These are phyloP conservation scores for Calameuta idolon DNA, from an alignment of 2,888 invertebrate genomes.

Conservation along the genomic window DNA sequence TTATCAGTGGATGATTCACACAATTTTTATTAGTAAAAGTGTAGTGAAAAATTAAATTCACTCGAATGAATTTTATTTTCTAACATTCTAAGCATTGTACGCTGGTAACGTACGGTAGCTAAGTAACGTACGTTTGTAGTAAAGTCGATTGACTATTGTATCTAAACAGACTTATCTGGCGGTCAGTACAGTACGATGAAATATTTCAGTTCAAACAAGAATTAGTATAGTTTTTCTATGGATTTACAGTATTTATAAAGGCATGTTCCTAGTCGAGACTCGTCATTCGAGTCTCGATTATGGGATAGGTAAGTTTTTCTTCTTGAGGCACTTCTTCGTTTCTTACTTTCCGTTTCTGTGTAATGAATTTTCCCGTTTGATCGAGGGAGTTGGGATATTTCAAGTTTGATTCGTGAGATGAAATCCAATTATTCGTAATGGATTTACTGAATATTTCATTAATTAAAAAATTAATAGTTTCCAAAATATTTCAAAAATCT, in stretches of 20 bases:
- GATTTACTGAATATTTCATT: conserved; percentile 2
- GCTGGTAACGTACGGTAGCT: not conserved
- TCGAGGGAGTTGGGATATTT: not conserved
- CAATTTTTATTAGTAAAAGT: not conserved
- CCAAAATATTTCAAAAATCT: not conserved
- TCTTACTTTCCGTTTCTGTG: conserved; percentile 58
- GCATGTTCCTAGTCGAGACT: conserved; percentile 31
- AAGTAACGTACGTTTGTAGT: not conserved
- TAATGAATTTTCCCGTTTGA: not conserved
- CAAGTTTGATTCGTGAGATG: not conserved
- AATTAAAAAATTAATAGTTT: not conserved
- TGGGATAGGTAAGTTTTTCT: conserved; percentile 45
- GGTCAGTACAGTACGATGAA: not conserved
- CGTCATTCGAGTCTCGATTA: conserved; percentile 40
- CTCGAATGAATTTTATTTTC: not conserved
- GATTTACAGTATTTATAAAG: conserved; percentile 39
- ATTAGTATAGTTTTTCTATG: not conserved
- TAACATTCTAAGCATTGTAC: not conserved
- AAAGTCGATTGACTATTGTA: not conserved
- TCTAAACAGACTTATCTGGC: not conserved
- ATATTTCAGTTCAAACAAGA: not conserved
- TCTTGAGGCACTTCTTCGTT: conserved; percentile 4
- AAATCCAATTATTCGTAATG: conserved; percentile 18
- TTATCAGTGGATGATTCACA: not conserved
- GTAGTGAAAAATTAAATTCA: not conserved